Evolutionary conservation across 2,888 invertebrate species (phyloP).

Genomic region (Drosophila mulleri): DNA sequence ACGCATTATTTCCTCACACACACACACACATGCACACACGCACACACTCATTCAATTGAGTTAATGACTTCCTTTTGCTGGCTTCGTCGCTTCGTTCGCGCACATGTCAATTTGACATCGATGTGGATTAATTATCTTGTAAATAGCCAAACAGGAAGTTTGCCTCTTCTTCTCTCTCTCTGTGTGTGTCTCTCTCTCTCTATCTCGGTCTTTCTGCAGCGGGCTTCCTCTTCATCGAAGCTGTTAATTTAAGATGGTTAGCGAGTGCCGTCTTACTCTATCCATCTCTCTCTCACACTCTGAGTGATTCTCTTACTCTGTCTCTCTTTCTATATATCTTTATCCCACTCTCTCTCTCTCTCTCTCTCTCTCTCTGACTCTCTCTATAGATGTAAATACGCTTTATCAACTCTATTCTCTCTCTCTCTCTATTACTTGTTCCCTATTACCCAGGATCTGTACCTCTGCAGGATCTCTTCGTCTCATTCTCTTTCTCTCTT

Average conservation of each 20-base stretch:
- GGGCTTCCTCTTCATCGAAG: background rate
- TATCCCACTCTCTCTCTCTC: background rate
- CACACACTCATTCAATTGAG: slow-evolving; percentile 2
- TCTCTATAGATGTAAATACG: background rate
- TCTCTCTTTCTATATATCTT: background rate
- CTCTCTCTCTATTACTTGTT: too few relatives aligned
- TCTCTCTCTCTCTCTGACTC: background rate
- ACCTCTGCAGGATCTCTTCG: too few relatives aligned
- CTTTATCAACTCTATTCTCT: too few relatives aligned
- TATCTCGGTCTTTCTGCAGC: background rate
- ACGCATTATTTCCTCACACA: slow-evolving; percentile 43
- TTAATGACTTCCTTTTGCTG: slow-evolving; percentile 62
- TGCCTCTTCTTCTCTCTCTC: background rate
- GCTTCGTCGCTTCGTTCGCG: slow-evolving; percentile 17
- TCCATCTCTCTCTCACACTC: background rate
- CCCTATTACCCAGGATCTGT: too few relatives aligned
- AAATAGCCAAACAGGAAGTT: slow-evolving; percentile 61
- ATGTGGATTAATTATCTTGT: slow-evolving; percentile 71
- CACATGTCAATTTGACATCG: slow-evolving; percentile 74
- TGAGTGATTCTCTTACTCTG: background rate
- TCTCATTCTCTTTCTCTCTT: too few relatives aligned
- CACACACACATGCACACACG: slow-evolving; percentile 4
- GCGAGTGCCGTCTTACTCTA: background rate
- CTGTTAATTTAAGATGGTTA: background rate
- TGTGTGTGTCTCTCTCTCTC: too few relatives aligned